Evolutionary conservation across 2,888 invertebrate species (phyloP).

Genomic region (Hermaeophaga mercurialis): DNA sequence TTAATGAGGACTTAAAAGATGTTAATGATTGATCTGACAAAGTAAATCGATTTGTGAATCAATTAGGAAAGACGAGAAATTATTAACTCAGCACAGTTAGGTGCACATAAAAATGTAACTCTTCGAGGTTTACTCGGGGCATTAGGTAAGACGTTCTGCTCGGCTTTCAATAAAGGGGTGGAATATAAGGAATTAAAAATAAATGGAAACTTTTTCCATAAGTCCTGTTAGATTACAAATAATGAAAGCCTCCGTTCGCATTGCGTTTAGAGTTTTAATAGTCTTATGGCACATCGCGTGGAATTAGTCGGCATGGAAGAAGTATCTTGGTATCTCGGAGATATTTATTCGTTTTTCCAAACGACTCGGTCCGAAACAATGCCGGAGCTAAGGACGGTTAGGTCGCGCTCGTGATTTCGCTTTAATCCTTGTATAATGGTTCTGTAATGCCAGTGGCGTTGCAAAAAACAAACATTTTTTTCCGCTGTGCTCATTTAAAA

Average conservation of each 20-base stretch:
- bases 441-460: conserved; percentile 50
- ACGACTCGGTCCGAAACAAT: conserved; percentile 60
- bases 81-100: conserved; percentile 40
- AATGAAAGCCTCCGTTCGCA: conserved; percentile 57
- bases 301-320: conserved; percentile 55
- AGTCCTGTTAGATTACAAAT: conserved; percentile 59
- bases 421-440: conserved; percentile 62
- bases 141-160: conserved; percentile 49
- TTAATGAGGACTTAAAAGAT: no score
- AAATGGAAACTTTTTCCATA: conserved; percentile 60
- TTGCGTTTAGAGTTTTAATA: conserved; percentile 60
- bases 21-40: no score
- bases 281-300: conserved; percentile 57
- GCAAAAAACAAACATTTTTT: conserved; percentile 51
- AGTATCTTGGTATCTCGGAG: conserved; percentile 49
- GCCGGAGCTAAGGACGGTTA: conserved; percentile 50
- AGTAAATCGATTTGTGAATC: no score
- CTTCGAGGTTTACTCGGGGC: conserved; percentile 45
- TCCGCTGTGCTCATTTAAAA: background rate
- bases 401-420: conserved; percentile 57
- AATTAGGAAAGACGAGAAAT: no score
- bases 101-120: conserved; percentile 46
- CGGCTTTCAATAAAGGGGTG: conserved; percentile 58
- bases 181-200: conserved; percentile 60
- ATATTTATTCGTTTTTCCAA: conserved; percentile 61